Conservation (phyloP, 2,888 invertebrate species). For the Scaptomyza flava region DNA sequence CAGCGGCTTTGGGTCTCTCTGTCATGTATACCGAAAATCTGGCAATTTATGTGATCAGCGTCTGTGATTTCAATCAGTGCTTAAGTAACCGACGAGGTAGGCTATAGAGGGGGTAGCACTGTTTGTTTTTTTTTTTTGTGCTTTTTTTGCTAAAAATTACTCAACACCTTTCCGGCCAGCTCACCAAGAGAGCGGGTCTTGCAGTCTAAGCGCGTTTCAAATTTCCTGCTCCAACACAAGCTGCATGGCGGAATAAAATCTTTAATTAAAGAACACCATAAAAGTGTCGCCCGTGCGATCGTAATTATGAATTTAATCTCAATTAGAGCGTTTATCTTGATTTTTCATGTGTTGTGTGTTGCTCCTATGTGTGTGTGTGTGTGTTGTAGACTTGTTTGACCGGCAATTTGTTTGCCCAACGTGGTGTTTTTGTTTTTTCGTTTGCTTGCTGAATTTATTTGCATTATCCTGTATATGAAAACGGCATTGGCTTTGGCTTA, state of each 20-base stretch:
- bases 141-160: slow-evolving; percentile 69
- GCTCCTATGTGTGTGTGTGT: slow-evolving; percentile 17
- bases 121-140: no score
- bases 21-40: slow-evolving; percentile 77
- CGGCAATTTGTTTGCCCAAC: slow-evolving; percentile 67
- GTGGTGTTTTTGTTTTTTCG: slow-evolving; percentile 15
- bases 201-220: slow-evolving; percentile 56
- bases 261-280: slow-evolving; percentile 84
- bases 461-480: slow-evolving; percentile 66
- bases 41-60: slow-evolving; percentile 82
- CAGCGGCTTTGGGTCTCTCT: slow-evolving; percentile 34
- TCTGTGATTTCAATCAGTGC: slow-evolving; percentile 80
- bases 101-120: slow-evolving; percentile 6
- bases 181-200: no score
- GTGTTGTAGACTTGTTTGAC: slow-evolving; percentile 37
- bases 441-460: slow-evolving; percentile 66
- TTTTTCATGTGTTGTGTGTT: slow-evolving; percentile 50
- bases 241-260: slow-evolving; percentile 46
- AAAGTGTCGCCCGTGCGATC: slow-evolving; percentile 83
- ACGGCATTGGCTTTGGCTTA: slow-evolving; percentile 9
- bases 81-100: slow-evolving; percentile 31
- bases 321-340: slow-evolving; percentile 82
- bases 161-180: slow-evolving; percentile 70
- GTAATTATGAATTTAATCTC: slow-evolving; percentile 84
- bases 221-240: slow-evolving; percentile 53